These are phyloP conservation scores for Triops cancriformis DNA, from an alignment of 1,140 invertebrate genomes.

Conservation along the genomic window DNA sequence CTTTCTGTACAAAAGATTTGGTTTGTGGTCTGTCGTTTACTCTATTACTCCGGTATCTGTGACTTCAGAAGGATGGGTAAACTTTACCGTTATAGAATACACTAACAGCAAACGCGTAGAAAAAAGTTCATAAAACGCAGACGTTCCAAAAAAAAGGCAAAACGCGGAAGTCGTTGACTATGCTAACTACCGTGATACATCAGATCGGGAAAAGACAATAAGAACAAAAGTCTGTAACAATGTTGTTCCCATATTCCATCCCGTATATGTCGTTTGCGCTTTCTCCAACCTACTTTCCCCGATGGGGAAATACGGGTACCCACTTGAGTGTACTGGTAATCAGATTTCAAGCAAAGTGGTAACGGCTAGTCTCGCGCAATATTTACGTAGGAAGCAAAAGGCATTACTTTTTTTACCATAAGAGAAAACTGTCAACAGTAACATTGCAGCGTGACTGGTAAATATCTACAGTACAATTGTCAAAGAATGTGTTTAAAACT, in stretches of 20 bases:
- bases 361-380: neutral
- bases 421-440: neutral
- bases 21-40: too few species aligned
- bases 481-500: neutral
- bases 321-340: neutral
- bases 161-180: constrained; percentile 1
- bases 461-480: too few species aligned
- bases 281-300: neutral
- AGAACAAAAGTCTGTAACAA: neutral
- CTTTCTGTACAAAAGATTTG: too few species aligned
- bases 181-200: neutral
- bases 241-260: neutral
- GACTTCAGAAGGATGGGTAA: too few species aligned
- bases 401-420: neutral
- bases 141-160: neutral
- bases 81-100: neutral
- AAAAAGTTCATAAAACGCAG: neutral
- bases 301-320: neutral
- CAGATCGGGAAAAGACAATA: neutral
- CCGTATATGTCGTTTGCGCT: neutral
- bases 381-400: neutral
- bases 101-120: neutral
- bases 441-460: too few species aligned
- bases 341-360: neutral
- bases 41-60: too few species aligned